phyloP scores from a whole-genome alignment of 2,888 invertebrate genomes.

The Conchocele bisecta region DNA sequence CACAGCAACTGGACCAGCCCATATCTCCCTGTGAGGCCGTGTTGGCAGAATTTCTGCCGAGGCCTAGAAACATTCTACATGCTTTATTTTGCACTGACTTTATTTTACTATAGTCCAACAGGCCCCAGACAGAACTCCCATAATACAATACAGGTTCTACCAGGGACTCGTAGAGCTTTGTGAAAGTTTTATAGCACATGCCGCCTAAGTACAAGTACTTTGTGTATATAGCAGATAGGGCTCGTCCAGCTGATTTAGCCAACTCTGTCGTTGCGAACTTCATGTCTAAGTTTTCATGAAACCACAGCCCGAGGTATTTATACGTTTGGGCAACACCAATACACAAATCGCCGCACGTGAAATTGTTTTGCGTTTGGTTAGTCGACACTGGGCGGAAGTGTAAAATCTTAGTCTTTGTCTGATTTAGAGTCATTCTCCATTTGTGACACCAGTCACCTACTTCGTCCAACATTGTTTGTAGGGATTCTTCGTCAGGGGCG shows the following conservation, averaged over 20 bases:
- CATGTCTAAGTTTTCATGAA: slow-evolving; percentile 12
- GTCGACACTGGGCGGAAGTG: slow-evolving; percentile 3
- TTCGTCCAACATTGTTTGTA: slow-evolving; percentile 14
- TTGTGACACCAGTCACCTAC: slow-evolving; percentile 11
- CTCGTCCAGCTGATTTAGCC: slow-evolving; percentile 23
- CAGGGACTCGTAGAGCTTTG: not conserved
- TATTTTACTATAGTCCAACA: not conserved
- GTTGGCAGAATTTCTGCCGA: not conserved
- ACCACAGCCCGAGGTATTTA: slow-evolving; percentile 15
- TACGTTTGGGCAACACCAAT: not conserved
- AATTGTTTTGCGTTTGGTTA: not conserved
- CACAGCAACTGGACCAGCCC: not conserved
- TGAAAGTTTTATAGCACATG: not conserved
- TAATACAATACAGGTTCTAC: slow-evolving; percentile 11
- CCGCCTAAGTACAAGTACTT: slow-evolving; percentile 7
- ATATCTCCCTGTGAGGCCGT: not conserved
- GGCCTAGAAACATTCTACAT: slow-evolving; percentile 4
- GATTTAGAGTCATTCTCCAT: slow-evolving; percentile 16
- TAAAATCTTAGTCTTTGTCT: slow-evolving; percentile 13
- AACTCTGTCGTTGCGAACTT: slow-evolving; percentile 5
- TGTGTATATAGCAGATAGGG: not conserved
- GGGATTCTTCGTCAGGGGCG: not conserved
- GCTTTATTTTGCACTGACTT: not conserved
- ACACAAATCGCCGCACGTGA: not conserved
- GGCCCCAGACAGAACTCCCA: not conserved